phyloP scores from a whole-genome alignment of 2,888 invertebrate genomes.

The Leucoma salicis region DNA sequence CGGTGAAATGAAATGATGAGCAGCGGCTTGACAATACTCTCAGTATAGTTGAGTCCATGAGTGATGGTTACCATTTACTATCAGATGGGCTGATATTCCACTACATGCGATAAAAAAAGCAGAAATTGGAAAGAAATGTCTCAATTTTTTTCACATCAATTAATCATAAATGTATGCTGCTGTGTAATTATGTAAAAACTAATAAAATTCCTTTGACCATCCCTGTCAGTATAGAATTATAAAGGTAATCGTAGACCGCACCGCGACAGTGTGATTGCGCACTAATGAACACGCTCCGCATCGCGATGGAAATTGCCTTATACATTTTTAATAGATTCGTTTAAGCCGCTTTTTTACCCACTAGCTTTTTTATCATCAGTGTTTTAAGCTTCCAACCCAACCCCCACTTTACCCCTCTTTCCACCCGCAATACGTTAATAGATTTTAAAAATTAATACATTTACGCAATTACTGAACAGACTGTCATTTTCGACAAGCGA shows the following conservation, averaged over 20 bases:
- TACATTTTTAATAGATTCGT: constrained; percentile 76
- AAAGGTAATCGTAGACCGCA: constrained; percentile 20
- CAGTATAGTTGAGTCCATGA: no score
- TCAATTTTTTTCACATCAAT: no score
- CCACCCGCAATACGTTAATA: constrained; percentile 64
- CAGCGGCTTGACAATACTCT: no score
- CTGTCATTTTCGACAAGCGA: constrained; percentile 59
- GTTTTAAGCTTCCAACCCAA: constrained; percentile 52
- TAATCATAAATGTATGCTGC: no score
- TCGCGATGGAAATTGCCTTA: constrained; percentile 64
- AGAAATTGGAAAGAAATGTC: no score
- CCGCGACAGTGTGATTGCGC: constrained; percentile 48
- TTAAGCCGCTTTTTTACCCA: constrained; percentile 74
- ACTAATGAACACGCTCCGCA: constrained; percentile 51
- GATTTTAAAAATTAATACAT: constrained; percentile 75
- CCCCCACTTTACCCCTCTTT: constrained; percentile 18
- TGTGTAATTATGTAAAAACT: no score
- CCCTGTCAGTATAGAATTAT: constrained; percentile 14
- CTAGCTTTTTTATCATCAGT: constrained; percentile 49
- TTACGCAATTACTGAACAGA: constrained; percentile 60
- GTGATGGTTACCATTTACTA: no score
- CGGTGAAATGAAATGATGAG: no score
- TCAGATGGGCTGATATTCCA: no score
- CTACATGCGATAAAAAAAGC: no score
- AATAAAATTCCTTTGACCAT: no score